Conservation (phyloP, 2,113 vertebrate species). For the Sebastes fasciatus region DNA sequence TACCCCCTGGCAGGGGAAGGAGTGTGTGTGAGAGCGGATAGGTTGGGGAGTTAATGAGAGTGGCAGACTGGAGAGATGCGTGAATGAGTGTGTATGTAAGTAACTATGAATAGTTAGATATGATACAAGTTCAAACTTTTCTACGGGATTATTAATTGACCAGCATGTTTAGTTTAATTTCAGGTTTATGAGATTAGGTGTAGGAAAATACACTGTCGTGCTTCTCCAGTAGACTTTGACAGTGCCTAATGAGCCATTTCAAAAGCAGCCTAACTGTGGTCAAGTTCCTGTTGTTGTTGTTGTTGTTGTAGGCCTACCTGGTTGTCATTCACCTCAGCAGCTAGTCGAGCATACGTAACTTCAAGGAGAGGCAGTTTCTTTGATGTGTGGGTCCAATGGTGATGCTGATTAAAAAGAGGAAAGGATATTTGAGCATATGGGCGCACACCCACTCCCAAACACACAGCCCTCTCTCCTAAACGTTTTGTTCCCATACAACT, state of each 20-base stretch:
- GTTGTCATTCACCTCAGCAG: slow-evolving; percentile 62
- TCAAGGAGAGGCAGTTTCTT: slow-evolving; percentile 58
- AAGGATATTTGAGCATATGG: slow-evolving; percentile 42
- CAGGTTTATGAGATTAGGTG: slow-evolving; percentile 31
- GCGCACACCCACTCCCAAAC: slow-evolving; percentile 15
- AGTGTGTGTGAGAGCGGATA: background rate
- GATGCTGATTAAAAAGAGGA: slow-evolving; percentile 64
- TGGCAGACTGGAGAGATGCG: slow-evolving; percentile 5
- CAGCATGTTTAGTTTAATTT: background rate
- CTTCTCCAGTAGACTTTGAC: slow-evolving; percentile 47
- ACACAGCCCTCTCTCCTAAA: background rate
- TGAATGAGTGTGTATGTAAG: slow-evolving; percentile 27
- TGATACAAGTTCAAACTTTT: slow-evolving; percentile 8
- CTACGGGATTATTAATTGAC: slow-evolving; percentile 27
- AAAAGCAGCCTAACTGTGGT: slow-evolving; percentile 58
- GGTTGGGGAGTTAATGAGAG: slow-evolving; percentile 28
- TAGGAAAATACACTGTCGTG: slow-evolving; percentile 6
- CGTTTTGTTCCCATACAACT: too few relatives aligned
- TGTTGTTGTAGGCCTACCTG: slow-evolving; percentile 54
- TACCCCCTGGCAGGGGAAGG: slow-evolving; percentile 14
- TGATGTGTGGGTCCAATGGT: slow-evolving; percentile 57
- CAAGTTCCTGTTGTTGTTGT: slow-evolving; percentile 53
- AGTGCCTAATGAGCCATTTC: slow-evolving; percentile 53
- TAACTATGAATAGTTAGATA: slow-evolving; percentile 11
- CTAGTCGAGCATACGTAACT: slow-evolving; percentile 57